Conservation (phyloP, 2,113 vertebrate genomes). For the Grantiella picta region DNA sequence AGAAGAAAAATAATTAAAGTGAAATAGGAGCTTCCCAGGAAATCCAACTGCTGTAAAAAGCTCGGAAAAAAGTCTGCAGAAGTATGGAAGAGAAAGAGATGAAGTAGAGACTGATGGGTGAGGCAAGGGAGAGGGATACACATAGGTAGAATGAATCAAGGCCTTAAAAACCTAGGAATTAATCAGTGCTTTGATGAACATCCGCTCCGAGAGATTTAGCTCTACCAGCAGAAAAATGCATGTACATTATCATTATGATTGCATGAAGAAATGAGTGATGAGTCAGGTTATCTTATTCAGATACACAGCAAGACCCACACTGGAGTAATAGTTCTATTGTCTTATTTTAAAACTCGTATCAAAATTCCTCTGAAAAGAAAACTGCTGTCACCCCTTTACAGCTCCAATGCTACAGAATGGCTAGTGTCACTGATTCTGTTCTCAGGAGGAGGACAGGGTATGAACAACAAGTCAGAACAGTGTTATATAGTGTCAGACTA, state of each 20-base stretch:
- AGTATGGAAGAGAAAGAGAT: neutral
- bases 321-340: neutral
- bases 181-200: neutral
- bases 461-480: constrained; percentile 38
- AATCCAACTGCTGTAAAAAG: neutral
- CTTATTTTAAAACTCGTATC: constrained; percentile 34
- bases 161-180: neutral
- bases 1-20: neutral
- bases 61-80: neutral
- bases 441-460: constrained; percentile 20
- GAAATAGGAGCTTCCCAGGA: neutral
- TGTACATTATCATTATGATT: neutral
- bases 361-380: constrained; percentile 9
- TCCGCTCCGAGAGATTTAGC: neutral
- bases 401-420: neutral
- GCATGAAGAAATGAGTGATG: neutral
- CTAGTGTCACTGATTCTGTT: neutral
- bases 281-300: neutral
- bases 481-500: constrained; percentile 56
- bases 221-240: neutral
- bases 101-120: neutral
- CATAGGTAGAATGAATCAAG: neutral
- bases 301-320: neutral
- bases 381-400: neutral
- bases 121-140: neutral